Evolutionary conservation across 1,140 invertebrate genomes (phyloP), one percentile per base, ranked within the genome.

Genomic region (Andrena cerasifolii): DNA sequence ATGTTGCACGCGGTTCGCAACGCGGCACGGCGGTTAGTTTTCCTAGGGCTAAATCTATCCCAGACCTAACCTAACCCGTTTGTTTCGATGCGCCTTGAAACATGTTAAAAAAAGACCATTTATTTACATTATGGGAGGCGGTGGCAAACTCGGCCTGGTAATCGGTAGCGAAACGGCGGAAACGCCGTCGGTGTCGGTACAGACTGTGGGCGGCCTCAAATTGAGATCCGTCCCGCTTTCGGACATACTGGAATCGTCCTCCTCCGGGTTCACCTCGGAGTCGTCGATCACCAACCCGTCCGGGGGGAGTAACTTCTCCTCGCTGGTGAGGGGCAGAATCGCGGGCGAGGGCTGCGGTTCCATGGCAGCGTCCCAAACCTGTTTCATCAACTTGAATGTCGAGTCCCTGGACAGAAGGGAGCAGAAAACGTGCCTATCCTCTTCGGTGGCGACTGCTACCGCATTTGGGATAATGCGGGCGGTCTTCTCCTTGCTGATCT

Each of bases 401-500:
- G 95, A 95, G 89, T 99, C 97, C 51, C 97, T 93, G 28, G 97
- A 98, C 51, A 98, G 94, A 78, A 99, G 94, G 63, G 97, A 98
- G 43, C 96, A 96, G 92, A 99, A 98, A 24, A 98, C 96, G 91
- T 98, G 97, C 77, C 97, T 96, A 85, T 97, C 96, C 78, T 96
- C 95, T 33, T 94, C 92, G n/a, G 97, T 97, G 43, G 95, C 94
- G 24, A 99, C 95, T 24, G 97, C 97, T 56, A 99, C 96, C 28
- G 97, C 97, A 93, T 98, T 98, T 40, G 97, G 97, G 86, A 97
- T 96, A 45, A 99, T 97, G 78, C 96, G 95, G 3, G 97, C 97
- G 77, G 97, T 98, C 93, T 97, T 97, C 92, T 98, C 97, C 89
- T 98, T 97, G 33, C 96, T 97, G 73, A 99, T 97, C 86, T 96